Evolutionary conservation across 2,113 vertebrate genomes (phyloP).

Genomic region (Oceanodroma tethys): DNA sequence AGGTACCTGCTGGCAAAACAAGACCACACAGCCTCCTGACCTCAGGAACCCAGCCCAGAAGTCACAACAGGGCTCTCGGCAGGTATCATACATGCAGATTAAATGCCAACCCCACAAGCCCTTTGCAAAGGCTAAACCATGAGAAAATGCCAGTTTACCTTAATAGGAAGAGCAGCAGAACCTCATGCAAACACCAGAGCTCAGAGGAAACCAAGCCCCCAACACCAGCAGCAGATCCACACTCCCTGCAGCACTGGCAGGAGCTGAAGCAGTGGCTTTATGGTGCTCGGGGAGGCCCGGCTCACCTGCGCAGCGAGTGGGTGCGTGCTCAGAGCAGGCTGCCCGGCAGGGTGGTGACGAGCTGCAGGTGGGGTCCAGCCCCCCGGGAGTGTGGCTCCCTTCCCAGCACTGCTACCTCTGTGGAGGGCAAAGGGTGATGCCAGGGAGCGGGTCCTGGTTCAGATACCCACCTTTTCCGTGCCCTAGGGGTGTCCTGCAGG

Average conservation of each 20-base stretch:
- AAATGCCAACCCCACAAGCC: background rate
- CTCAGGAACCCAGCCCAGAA: background rate
- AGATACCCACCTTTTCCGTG: background rate
- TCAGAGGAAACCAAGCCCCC: background rate
- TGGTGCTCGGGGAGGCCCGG: background rate
- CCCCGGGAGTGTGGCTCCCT: fast-evolving
- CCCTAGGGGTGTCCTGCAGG: background rate
- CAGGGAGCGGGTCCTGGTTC: background rate
- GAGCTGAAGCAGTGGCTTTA: background rate
- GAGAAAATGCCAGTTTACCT: background rate
- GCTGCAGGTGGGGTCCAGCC: background rate
- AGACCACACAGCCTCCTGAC: background rate
- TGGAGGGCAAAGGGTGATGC: background rate
- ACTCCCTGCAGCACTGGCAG: background rate
- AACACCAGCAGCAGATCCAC: background rate
- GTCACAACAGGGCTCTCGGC: background rate
- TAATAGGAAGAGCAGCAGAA: background rate
- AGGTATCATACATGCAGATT: background rate
- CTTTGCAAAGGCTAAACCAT: background rate
- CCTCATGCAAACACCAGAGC: background rate
- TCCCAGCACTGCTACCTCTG: background rate
- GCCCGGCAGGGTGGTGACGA: background rate
- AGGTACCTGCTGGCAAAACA: background rate
- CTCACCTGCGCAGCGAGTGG: fast-evolving
- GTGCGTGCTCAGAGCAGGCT: background rate